Evolutionary conservation across 2,797 vertebrate species (phyloP), one percentile per base, ranked within the genome.

Genomic region (Neostethus bicornis): DNA sequence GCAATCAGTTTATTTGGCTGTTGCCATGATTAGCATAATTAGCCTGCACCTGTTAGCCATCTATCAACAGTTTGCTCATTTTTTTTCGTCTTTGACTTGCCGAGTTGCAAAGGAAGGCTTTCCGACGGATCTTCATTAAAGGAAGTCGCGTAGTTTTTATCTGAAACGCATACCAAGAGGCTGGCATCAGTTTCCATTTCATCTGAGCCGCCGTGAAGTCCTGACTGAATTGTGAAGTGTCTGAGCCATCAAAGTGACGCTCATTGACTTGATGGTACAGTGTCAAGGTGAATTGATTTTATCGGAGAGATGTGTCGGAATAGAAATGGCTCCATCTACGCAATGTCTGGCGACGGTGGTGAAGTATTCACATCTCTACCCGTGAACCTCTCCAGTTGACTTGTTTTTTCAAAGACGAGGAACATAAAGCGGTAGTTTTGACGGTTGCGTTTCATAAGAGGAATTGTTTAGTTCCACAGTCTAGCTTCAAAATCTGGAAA

Each of bases 1-100:
- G 80, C 84, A 91, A 92, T 92, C 86, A 88, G 81, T 89, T 90
- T 88, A 89, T 88, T 89, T 90, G 77, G 75, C 78, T 81, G 85
- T 88, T 87, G 86, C 71, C 83, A 75, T 78, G 87, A 89, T 91
- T 89, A 85, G 75, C 72, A 81, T 87, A 87, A 90, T 88, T 86
- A 89, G 75, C 72, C 71, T 49, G 79, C 91, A 91, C 89, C 90
- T 92, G 89, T 90, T 90, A 75, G 35, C 77, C 77, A 85, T 87
- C 85, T 68, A 84, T 88, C 85, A 87, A 85, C 86, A 87, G 72
- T 84, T 89, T 77, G 83, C 79, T 88, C 75, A 88, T 87, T 81
- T 87, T 83, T 70, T 87, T 83, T 70, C 57, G 51, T 77, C 70
- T 85, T 80, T 48, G 80, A 74, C 60, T n/a, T 61, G 54, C 54